Base-by-base conservation (phyloP, 2,797 vertebrate species). In the Chromis chromis region DNA sequence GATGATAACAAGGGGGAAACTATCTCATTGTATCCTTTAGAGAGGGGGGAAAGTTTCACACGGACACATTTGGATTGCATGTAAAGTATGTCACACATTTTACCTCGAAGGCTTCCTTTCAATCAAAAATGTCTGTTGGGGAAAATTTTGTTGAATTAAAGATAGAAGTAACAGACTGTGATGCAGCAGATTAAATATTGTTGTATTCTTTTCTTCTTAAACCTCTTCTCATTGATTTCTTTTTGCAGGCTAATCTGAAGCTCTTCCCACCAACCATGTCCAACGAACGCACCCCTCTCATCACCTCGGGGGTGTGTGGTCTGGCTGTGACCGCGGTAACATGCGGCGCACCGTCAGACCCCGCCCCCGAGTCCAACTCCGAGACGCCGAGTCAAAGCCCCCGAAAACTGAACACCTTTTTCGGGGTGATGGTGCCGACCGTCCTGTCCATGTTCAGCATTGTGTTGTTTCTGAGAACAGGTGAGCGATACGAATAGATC, bases 361-460 rank as follows among this genome's bases (percentile, higher is more conserved):
- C 54, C 27, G 14, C 82, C 22, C 60, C 72, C 0, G 80, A 90
- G 39, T 67, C 89, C 11, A 36, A 39, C 21, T 1, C 71, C 0
- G 83, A 16, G 16, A 69, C 76, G 3, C 87, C 82, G 1, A 74
- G 74, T 6, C 88, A 74, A 67, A 88, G 88, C 19, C 87, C 90
- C 17, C 91, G 92, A 2, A 92, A 92, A 60, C 95, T 98, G 3
- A 95, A 96, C 87, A 98, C 97, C 0, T 98, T 98, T 83, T 96
- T 98, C 0, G 97, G 97, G 0, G 97, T 98, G 65, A 96, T 98
- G 84, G 96, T 98, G 58, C 97, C 97, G 9, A 98, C 96, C 0
- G 89, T 98, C 70, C 94, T 98, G 40, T 98, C 97, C 78, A 98
- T 98, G 97, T 98, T 98, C 91, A 97, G 96, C 88, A 97, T 98